Conservation (phyloP, 2,888 invertebrate genomes). For the Spicauda simplicius region DNA sequence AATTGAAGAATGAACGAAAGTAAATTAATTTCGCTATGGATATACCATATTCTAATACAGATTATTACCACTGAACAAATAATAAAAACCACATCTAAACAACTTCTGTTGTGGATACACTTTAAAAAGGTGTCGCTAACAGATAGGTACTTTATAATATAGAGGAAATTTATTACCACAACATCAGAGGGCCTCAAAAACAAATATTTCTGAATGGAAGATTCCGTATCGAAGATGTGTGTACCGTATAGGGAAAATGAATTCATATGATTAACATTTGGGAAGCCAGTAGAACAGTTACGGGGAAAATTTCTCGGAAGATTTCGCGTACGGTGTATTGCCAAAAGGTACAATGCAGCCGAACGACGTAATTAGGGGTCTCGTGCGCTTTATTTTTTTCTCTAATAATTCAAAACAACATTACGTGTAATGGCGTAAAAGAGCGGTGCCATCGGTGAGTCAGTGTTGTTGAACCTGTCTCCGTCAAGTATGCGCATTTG, state of each 20-base stretch:
- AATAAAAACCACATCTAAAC: no score
- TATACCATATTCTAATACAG: no score
- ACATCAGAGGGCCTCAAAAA: background rate
- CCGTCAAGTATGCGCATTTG: slow-evolving; percentile 74
- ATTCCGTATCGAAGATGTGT: background rate
- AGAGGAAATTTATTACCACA: background rate
- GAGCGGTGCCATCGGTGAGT: slow-evolving; percentile 52
- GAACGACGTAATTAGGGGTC: slow-evolving; percentile 57
- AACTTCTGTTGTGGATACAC: no score
- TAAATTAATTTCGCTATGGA: no score
- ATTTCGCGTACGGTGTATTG: slow-evolving; percentile 47
- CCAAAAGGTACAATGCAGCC: slow-evolving; percentile 55
- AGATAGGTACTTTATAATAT: no score
- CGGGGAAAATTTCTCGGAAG: slow-evolving; percentile 50
- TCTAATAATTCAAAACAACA: slow-evolving; percentile 68
- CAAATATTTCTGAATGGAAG: slow-evolving; percentile 10
- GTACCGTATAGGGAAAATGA: slow-evolving; percentile 25
- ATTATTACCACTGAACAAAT: no score
- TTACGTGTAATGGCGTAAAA: slow-evolving; percentile 72
- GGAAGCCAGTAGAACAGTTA: slow-evolving; percentile 21
- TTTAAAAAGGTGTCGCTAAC: background rate
- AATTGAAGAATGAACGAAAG: no score
- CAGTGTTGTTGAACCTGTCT: slow-evolving; percentile 79
- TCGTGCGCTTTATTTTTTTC: slow-evolving; percentile 53
- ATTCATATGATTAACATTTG: slow-evolving; percentile 14